These are phyloP conservation scores for Aurelia aurita complex sp. Pacific DNA, from an alignment of 30 jellyfish, hydroid and myxozoan species.

Conservation along the genomic window DNA sequence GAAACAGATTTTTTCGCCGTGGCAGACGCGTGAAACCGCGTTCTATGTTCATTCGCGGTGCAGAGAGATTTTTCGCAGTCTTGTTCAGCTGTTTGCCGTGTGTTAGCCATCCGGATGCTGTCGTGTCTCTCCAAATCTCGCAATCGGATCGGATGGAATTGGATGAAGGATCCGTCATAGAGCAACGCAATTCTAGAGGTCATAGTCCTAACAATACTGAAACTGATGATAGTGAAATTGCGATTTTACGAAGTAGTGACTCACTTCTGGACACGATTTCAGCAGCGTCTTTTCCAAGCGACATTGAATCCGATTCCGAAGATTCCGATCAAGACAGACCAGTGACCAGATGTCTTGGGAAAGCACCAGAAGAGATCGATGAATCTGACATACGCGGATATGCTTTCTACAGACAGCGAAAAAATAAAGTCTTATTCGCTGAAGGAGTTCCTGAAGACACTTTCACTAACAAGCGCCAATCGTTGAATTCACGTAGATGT, in stretches of 20 bases:
- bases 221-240: not conserved
- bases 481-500: not conserved
- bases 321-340: not conserved
- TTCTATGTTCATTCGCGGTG: not conserved
- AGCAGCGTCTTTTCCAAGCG: not conserved
- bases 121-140: constrained; percentile 4
- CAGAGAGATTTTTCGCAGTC: constrained; percentile 15
- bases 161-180: not conserved
- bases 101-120: constrained; percentile 30
- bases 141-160: not conserved
- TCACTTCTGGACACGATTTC: constrained; percentile 1
- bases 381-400: not conserved
- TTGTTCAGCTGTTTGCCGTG: constrained; percentile 47
- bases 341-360: not conserved
- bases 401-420: not conserved
- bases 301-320: not conserved
- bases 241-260: not conserved
- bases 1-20: constrained; percentile 27
- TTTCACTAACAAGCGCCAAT: not conserved
- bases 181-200: not conserved
- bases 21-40: constrained; percentile 20
- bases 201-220: not conserved
- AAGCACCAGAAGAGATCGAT: not conserved
- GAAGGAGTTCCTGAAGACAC: not conserved
- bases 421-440: not conserved